Evolutionary conservation across 2,113 vertebrate genomes (phyloP), one percentile per base, ranked within the genome.

Genomic region (Sterna hirundo): DNA sequence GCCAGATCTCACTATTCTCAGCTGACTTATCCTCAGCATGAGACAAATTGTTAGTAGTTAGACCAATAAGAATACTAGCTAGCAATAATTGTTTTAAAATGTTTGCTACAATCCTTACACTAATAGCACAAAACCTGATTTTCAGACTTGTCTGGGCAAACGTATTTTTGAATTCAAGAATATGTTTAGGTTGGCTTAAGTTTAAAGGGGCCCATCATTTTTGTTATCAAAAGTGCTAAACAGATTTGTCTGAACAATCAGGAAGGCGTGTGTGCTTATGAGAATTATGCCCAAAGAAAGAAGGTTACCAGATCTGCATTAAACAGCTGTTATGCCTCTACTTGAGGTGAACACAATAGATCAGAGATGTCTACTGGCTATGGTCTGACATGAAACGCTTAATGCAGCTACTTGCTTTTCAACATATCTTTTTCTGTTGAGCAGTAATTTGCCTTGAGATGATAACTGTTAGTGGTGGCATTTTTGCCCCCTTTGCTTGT

Each of bases 161-260:
- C 55, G 9, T 38, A 22, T 69, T 89, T 81, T 91, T 70, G 26
- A 94, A 96, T 83, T 69, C 26, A 86, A 78, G 42, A 46, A 38
- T 88, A 21, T 72, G 17, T 95, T 96, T 90, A 83, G 23, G 18
- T 96, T 95, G 87, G 85, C 87, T 84, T 29, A 75, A 65, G 81
- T 75, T 96, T 83, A 92, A 97, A 95, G 85, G 58, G 21, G 6
- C 23, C 34, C 15, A 30, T 83, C 19, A 27, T 83, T 97, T 88
- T 93, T 84, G 36, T 92, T 96, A 79, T 70, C 77, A 34, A 46
- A 46, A 62, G 25, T 54, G 46, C 87, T 94, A 13, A 79, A 76
- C 36, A 75, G 74, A 46, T 97, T 95, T 94, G 87, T 92, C 83
- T 95, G 58, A 93, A 72, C 72, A 78, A 36, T 83, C 74, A n/a